Evolutionary conservation across 2,888 invertebrate species (phyloP).

Genomic region (Poecilus cupreus): DNA sequence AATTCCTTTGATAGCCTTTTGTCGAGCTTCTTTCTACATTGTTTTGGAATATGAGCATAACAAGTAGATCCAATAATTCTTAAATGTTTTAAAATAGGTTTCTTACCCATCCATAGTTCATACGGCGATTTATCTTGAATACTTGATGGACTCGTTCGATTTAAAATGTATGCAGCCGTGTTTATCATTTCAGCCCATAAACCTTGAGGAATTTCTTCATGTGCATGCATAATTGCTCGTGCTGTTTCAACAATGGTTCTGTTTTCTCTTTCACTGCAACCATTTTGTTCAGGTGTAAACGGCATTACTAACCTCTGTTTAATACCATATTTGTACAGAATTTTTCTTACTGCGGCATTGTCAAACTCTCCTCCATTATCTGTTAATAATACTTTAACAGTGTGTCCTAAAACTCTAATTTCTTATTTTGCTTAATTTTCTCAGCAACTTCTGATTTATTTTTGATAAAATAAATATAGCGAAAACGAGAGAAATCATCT

Average conservation of each 20-base stretch:
- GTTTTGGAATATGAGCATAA: constrained; percentile 44
- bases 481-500: too few species aligned
- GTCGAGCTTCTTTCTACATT: constrained; percentile 49
- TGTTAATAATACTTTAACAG: too few species aligned
- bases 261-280: constrained; percentile 14
- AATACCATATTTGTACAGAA: too few species aligned
- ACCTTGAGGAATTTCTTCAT: constrained; percentile 57
- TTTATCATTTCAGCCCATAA: constrained; percentile 62
- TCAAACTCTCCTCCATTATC: too few species aligned
- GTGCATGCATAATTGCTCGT: constrained; percentile 33
- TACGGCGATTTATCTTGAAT: constrained; percentile 62
- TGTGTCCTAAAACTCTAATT: too few species aligned
- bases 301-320: too few species aligned
- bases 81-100: constrained; percentile 61
- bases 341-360: too few species aligned
- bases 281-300: neutral
- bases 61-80: constrained; percentile 61
- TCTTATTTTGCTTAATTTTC: too few species aligned
- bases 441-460: too few species aligned
- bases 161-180: constrained; percentile 61
- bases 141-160: constrained; percentile 62
- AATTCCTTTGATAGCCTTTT: constrained; percentile 59
- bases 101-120: constrained; percentile 63
- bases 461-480: constrained; percentile 23
- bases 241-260: constrained; percentile 26